Conservation (phyloP, 2,888 invertebrate species). For the Petrolisthes cinctipes region DNA sequence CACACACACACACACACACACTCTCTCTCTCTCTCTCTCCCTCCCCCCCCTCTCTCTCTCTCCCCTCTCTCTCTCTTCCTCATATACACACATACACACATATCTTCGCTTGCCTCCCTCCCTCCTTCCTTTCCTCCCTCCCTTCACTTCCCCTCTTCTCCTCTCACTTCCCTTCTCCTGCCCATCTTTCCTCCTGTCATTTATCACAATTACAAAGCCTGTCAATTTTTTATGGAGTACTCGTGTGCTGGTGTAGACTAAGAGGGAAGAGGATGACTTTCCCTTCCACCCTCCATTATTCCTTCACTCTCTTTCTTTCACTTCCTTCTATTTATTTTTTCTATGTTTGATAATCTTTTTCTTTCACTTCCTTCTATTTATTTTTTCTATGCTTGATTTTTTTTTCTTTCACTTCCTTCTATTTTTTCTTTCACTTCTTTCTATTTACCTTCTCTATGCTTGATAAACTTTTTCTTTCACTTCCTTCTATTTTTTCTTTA, state of each 20-base stretch:
- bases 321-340: not conserved
- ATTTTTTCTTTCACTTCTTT: not conserved
- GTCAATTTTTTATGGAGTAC: not conserved
- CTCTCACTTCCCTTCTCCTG: not conserved
- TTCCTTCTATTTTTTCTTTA: not conserved
- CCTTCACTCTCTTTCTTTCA: too few relatives aligned
- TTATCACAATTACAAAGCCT: not conserved
- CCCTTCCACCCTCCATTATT: too few relatives aligned
- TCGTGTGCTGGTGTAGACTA: not conserved
- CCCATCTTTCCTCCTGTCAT: not conserved
- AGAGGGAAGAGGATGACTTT: not conserved
- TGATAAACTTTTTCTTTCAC: not conserved
- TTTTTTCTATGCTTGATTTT: not conserved
- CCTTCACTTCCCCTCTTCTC: not conserved
- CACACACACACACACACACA: not conserved
- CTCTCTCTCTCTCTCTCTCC: conserved; percentile 5
- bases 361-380: not conserved
- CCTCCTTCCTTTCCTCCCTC: not conserved
- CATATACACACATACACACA: too few relatives aligned
- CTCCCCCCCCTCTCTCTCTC: not conserved
- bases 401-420: not conserved
- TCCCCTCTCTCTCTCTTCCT: not conserved
- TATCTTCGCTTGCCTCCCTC: not conserved
- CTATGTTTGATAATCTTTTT: not conserved
- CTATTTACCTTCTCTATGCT: not conserved